Conservation (phyloP, 2,797 vertebrate genomes). For the Pygocentrus nattereri region DNA sequence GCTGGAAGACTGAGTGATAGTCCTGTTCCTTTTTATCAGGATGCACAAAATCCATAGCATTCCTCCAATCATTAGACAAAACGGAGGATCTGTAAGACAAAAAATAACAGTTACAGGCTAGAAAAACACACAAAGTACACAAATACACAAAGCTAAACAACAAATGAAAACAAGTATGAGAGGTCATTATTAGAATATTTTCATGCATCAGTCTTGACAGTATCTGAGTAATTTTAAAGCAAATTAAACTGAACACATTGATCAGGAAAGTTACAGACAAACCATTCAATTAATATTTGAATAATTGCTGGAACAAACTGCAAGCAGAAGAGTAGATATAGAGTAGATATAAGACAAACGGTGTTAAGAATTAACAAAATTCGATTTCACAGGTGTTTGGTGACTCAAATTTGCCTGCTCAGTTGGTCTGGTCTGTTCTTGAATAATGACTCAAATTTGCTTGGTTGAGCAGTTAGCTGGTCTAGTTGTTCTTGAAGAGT, state of each 20-base stretch:
- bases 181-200: no score
- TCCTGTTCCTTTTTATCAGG: conserved; percentile 93
- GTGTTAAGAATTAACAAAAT: not conserved
- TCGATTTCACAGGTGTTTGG: not conserved
- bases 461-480: not conserved
- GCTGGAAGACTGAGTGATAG: conserved; percentile 94
- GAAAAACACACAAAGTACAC: no score
- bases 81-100: conserved; percentile 83
- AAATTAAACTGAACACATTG: no score
- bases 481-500: not conserved
- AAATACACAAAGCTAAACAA: not conserved
- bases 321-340: not conserved
- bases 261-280: not conserved
- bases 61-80: conserved; percentile 90
- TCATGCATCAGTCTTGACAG: not conserved
- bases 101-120: conserved; percentile 9
- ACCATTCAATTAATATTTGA: not conserved
- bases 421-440: not conserved
- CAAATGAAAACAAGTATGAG: not conserved
- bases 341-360: not conserved
- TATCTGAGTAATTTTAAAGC: no score
- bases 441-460: not conserved
- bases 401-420: not conserved
- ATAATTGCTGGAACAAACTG: not conserved
- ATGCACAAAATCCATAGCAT: conserved; percentile 92